phyloP scores from a whole-genome alignment of 92 coral and sea anemone genomes.

The Zoanthus sociatus region DNA sequence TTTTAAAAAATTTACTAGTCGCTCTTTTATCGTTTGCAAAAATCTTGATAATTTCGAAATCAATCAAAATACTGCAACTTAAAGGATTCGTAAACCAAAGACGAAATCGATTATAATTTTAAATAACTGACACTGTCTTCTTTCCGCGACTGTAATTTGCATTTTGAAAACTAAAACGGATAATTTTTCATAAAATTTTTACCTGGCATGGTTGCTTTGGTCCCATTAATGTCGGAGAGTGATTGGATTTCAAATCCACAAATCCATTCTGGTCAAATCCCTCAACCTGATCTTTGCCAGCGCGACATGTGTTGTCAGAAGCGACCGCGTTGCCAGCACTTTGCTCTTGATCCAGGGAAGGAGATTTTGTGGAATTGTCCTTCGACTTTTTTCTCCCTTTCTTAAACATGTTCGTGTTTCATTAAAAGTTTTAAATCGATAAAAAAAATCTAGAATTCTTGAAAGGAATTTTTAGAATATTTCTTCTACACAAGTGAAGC shows the following conservation, averaged over 20 bases:
- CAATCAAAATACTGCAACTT: too few species aligned
- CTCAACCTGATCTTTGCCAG: slow-evolving; percentile 53
- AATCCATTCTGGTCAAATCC: slow-evolving; percentile 86
- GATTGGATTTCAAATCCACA: slow-evolving; percentile 76
- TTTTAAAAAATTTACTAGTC: too few species aligned
- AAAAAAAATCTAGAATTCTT: neutral
- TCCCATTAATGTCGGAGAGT: slow-evolving; percentile 71
- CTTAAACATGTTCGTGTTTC: slow-evolving; percentile 62
- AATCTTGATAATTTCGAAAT: too few species aligned
- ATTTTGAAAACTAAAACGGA: neutral
- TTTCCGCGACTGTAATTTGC: too few species aligned
- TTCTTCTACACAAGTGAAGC: neutral
- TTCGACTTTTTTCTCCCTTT: slow-evolving; percentile 79
- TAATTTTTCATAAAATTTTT: neutral
- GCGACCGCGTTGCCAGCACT: neutral
- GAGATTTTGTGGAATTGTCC: slow-evolving; percentile 45
- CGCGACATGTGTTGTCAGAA: neutral
- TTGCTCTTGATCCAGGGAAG: neutral
- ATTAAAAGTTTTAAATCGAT: neutral
- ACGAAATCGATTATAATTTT: too few species aligned
- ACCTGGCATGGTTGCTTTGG: slow-evolving; percentile 86
- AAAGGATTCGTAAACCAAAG: too few species aligned
- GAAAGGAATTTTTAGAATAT: neutral
- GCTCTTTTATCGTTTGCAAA: too few species aligned
- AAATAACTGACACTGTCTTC: too few species aligned